Evolutionary conservation across 2,797 vertebrate species (phyloP).

Genomic region (Coracias cyanogaster): DNA sequence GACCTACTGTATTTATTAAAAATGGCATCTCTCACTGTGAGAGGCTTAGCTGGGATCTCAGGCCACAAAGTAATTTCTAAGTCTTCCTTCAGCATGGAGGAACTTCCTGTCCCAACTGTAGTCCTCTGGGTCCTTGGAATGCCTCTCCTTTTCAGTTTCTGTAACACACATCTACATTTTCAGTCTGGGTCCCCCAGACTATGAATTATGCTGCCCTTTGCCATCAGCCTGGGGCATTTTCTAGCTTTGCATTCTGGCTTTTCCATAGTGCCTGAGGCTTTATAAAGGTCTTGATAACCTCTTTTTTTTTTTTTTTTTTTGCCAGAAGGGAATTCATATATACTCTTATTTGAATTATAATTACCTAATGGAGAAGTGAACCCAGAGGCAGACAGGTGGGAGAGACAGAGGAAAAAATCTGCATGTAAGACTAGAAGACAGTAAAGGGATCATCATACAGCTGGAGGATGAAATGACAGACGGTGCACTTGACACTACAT

Average conservation of each 20-base stretch:
- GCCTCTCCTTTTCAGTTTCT: background rate
- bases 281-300: background rate
- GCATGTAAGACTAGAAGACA: background rate
- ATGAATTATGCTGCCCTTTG: slow-evolving; percentile 13
- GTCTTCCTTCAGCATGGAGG: background rate
- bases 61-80: background rate
- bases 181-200: rapidly evolving
- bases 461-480: background rate
- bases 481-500: background rate
- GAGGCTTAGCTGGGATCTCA: background rate
- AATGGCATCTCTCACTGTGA: background rate
- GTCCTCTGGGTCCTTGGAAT: background rate
- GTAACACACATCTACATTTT: background rate
- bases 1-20: background rate
- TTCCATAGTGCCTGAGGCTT: background rate
- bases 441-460: background rate
- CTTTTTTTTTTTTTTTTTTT: background rate
- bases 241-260: background rate
- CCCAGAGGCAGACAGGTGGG: background rate
- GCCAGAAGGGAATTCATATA: background rate
- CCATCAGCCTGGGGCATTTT: slow-evolving; percentile 1
- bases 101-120: background rate
- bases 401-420: background rate
- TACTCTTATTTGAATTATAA: background rate
- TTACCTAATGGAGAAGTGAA: background rate